phyloP scores from a whole-genome alignment of 2,113 vertebrate species.

The Amia ocellicauda region DNA sequence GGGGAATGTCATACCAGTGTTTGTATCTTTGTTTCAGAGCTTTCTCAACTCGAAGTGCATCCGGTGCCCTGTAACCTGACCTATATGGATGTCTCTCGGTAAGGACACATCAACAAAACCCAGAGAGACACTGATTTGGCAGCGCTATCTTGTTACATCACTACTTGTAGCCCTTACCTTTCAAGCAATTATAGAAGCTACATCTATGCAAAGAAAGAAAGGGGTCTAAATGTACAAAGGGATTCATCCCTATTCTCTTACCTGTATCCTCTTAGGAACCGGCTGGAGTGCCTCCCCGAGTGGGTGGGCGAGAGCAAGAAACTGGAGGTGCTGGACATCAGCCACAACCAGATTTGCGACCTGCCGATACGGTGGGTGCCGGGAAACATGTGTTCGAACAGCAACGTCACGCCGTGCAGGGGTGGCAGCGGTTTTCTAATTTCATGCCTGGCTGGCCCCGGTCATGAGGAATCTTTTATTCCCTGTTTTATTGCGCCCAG shows the following conservation, averaged over 20 bases:
- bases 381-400: neutral
- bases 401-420: neutral
- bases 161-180: slow-evolving; percentile 3
- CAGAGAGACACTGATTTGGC: slow-evolving; percentile 10
- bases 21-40: slow-evolving; percentile 65
- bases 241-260: too few species aligned
- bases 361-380: slow-evolving; percentile 83
- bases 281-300: slow-evolving; percentile 82
- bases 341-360: slow-evolving; percentile 86
- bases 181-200: too few species aligned
- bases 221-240: too few species aligned
- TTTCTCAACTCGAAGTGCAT: slow-evolving; percentile 81
- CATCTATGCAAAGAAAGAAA: too few species aligned
- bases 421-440: neutral
- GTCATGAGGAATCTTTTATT: neutral
- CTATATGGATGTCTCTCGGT: slow-evolving; percentile 95
- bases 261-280: slow-evolving; percentile 68
- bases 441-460: neutral
- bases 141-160: neutral
- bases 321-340: slow-evolving; percentile 88
- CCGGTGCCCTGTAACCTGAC: slow-evolving; percentile 84
- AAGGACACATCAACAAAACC: slow-evolving; percentile 39
- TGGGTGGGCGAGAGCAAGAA: slow-evolving; percentile 92
- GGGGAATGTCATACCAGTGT: slow-evolving; percentile 12
- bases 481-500: neutral